Base-by-base conservation (phyloP, 1,140 invertebrate species). In the Pseudomyrmex flavicornis region DNA sequence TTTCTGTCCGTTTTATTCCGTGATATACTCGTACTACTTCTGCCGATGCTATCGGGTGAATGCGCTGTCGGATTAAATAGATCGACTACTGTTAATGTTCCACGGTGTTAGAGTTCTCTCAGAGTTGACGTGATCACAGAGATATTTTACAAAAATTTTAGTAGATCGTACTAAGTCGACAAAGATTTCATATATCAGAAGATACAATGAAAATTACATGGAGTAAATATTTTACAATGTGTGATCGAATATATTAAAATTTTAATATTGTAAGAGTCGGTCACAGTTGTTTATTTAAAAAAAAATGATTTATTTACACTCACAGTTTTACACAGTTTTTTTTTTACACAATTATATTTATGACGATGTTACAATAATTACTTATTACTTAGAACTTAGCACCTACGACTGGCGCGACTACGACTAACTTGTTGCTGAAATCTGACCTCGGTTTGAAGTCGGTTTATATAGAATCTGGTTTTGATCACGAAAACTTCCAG, bases 61-160 rank as follows among this genome's bases (percentile, higher is more conserved):
- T 77, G 50, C 61, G 50, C 61, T 8, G 26, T 26, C 63, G 62
- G 63, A 79, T 79, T 79, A 79, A 79, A 17, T 68, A 68, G 52
- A 69, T 69, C 76, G 76, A 22, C 50, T 44, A 48, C 75, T 62
- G 12, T 68, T 68, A 77, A 68, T 35, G 35, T 79, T 69, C n/a
- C 20, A 52, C 62, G n/a, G 62, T 35, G 20, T 35, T 35, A 68
- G 75, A 68, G 54, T 58, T 70, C 61, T 35, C 46, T 58, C 74
- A 66, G 17, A 66, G 48, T 66, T 13, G 61, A 48, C n/a, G 44
- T 44, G 61, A 2, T 22, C 12, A 35, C 35, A 76, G 22, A 76
- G 65, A 46, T 76, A n/a, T n/a, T 52, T 65, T 9, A 54, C n/a
- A 54, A 35, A 35, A 35, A 3, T 22, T 65, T 9, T 44, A 5